phyloP scores from a whole-genome alignment of 2,797 vertebrate species.

The Xerus rutilus region DNA sequence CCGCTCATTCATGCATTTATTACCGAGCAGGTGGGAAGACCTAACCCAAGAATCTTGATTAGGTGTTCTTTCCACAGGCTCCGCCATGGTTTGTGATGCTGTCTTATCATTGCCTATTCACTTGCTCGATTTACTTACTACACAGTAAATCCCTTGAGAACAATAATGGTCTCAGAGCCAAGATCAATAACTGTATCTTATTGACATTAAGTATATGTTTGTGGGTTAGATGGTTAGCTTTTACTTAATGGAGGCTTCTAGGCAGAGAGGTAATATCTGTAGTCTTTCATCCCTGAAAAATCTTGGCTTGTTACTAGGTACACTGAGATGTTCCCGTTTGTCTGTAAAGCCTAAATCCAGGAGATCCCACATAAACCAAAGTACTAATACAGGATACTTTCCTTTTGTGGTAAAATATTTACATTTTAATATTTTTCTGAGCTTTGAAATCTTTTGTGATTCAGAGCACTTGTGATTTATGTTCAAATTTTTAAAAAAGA shows the following conservation, averaged over 20 bases:
- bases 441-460: not conserved
- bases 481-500: not conserved
- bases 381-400: not conserved
- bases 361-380: not conserved
- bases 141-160: not conserved
- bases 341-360: not conserved
- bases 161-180: not conserved
- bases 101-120: not conserved
- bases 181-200: not conserved
- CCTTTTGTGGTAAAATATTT: not conserved
- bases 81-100: not conserved
- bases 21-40: not conserved
- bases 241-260: not conserved
- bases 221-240: not conserved
- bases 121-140: not conserved
- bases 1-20: not conserved
- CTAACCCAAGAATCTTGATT: not conserved
- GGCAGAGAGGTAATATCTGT: not conserved
- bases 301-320: not conserved
- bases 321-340: not conserved
- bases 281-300: not conserved
- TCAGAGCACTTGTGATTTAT: not conserved
- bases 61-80: not conserved
- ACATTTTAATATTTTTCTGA: not conserved
- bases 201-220: not conserved